A percentile compares a stretch with the other conserved stretches of the same genome.
Evolutionary conservation across 2,797 vertebrate genomes (phyloP).

Genomic region (Siniperca scherzeri): DNA sequence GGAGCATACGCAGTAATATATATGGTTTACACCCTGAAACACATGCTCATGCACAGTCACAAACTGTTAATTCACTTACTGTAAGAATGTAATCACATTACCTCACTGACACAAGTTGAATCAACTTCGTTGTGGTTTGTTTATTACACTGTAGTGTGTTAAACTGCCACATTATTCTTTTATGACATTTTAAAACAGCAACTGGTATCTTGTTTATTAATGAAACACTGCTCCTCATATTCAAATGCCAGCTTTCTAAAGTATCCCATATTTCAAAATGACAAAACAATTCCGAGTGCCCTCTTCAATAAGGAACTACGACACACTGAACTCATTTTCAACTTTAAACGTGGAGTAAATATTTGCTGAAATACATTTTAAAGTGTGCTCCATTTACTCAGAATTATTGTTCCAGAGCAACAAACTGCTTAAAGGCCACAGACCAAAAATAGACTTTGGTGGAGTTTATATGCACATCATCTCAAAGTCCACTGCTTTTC

Average conservation of each 20-base stretch:
- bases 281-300: conserved; percentile 4
- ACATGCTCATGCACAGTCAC: not conserved
- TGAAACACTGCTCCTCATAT: conserved; percentile 9
- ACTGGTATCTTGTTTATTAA: not conserved
- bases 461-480: conserved; percentile 34
- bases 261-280: conserved; percentile 9
- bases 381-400: conserved; percentile 13
- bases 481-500: conserved; percentile 47
- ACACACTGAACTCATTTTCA: conserved; percentile 52
- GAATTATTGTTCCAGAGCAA: conserved; percentile 46
- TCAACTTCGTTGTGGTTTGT: conserved; percentile 8
- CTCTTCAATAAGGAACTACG: conserved; percentile 6
- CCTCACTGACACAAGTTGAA: not conserved
- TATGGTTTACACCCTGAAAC: not conserved
- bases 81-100: conserved; percentile 48
- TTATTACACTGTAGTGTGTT: conserved; percentile 3
- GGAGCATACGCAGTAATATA: not conserved
- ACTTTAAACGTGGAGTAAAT: conserved; percentile 22
- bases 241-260: conserved; percentile 6
- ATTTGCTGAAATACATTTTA: conserved; percentile 21
- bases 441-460: conserved; percentile 50
- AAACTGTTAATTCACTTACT: conserved; percentile 24
- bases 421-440: conserved; percentile 49
- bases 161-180: conserved; percentile 30
- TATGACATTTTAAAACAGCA: conserved; percentile 16